Conservation (phyloP, 2,113 vertebrate genomes). For the Sakesphorus luctuosus region DNA sequence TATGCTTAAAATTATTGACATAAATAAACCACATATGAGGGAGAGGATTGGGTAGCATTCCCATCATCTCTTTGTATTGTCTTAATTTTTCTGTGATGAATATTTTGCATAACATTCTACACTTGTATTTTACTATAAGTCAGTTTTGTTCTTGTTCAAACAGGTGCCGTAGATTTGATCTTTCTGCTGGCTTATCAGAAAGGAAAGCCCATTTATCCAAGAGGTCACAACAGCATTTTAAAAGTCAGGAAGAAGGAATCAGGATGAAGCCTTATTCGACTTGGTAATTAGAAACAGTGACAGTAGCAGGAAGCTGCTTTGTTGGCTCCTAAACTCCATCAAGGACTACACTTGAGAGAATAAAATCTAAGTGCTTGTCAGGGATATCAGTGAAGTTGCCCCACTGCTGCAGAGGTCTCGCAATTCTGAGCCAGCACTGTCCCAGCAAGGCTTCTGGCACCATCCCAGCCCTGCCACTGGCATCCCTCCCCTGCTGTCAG, state of each 20-base stretch:
- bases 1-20: not conserved
- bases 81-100: not conserved
- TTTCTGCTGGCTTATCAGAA: not conserved
- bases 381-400: not conserved
- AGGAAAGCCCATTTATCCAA: not conserved
- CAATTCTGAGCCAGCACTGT: not conserved
- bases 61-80: not conserved
- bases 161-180: not conserved
- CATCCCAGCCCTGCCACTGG: constrained; percentile 1
- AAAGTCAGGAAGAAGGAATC: not conserved
- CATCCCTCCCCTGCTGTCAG: constrained; percentile 37
- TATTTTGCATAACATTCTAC: not conserved
- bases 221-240: not conserved
- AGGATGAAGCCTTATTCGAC: constrained; percentile 17
- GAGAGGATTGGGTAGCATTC: not conserved
- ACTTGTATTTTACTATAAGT: not conserved
- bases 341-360: constrained; percentile 15
- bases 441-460: constrained; percentile 47
- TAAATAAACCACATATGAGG: not conserved
- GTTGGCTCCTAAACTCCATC: not conserved
- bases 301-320: constrained; percentile 27
- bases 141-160: not conserved
- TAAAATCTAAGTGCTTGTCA: constrained; percentile 24
- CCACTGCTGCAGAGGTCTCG: not conserved
- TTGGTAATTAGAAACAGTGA: constrained; percentile 42